A percentile compares a stretch with the other conserved stretches of the same genome.
Evolutionary conservation across 2,888 invertebrate genomes (phyloP).

Genomic region (Alcis repandata): DNA sequence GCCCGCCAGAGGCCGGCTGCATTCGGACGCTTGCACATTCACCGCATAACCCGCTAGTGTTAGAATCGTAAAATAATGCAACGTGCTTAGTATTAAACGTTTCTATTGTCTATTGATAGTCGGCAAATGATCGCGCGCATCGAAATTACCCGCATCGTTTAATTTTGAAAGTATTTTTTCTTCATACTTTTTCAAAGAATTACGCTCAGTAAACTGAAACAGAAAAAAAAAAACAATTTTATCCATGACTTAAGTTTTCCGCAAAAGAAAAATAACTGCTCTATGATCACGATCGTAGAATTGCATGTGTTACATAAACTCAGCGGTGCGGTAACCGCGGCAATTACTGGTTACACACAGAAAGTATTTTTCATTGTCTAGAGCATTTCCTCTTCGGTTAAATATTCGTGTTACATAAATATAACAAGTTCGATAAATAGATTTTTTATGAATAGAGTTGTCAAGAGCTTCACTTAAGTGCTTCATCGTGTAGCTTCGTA

Average conservation of each 20-base stretch:
- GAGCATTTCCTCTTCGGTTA: constrained; percentile 78
- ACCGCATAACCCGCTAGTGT: constrained; percentile 71
- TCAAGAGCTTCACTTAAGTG: constrained; percentile 22
- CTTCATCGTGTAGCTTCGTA: constrained; percentile 32
- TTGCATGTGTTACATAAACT: constrained; percentile 66
- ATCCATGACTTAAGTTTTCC: background rate
- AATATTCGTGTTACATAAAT: constrained; percentile 69
- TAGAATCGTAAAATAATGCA: constrained; percentile 72
- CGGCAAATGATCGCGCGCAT: constrained; percentile 45
- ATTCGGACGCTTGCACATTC: constrained; percentile 73
- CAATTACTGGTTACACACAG: constrained; percentile 61
- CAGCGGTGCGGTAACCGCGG: constrained; percentile 61
- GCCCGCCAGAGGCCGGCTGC: constrained; percentile 74
- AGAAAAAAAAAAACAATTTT: background rate
- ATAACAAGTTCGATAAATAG: constrained; percentile 36
- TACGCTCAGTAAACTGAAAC: too few species aligned
- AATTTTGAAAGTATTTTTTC: constrained; percentile 25
- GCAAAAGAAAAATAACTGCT: constrained; percentile 15
- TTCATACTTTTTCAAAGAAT: constrained; percentile 1
- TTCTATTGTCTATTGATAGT: constrained; percentile 58
- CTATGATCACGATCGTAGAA: constrained; percentile 35
- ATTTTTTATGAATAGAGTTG: constrained; percentile 35
- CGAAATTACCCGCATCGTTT: constrained; percentile 42
- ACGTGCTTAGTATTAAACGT: constrained; percentile 52
- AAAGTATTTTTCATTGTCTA: constrained; percentile 82